Conservation (phyloP, 2,888 invertebrate species). For the Plutella xylostella region DNA sequence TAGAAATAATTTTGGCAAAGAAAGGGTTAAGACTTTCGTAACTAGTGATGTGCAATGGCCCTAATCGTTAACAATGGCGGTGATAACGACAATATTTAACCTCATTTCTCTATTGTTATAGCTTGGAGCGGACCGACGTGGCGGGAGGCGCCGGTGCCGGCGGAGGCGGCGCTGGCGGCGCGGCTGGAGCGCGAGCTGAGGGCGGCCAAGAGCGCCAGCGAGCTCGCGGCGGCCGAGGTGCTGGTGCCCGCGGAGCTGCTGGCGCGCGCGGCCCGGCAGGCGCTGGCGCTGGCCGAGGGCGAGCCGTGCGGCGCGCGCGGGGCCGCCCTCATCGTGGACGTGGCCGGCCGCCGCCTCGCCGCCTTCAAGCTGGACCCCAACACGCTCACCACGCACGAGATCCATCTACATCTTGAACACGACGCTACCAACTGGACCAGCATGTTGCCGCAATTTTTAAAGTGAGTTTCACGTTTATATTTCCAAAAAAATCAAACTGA, state of each 20-base stretch:
- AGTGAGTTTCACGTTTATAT: slow-evolving; percentile 71
- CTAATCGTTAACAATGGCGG: not conserved
- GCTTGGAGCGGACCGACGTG: slow-evolving; percentile 60
- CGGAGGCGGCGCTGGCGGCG: slow-evolving; percentile 77
- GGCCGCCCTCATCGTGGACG: slow-evolving; percentile 86
- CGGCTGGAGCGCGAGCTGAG: slow-evolving; percentile 83
- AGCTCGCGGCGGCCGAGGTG: slow-evolving; percentile 86
- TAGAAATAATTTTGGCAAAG: too few relatives aligned
- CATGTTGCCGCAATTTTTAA: slow-evolving; percentile 88
- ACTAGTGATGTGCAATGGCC: not conserved
- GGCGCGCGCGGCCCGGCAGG: slow-evolving; percentile 81
- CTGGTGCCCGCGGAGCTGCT: slow-evolving; percentile 86
- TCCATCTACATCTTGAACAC: slow-evolving; percentile 88
- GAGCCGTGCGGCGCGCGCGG: slow-evolving; percentile 93
- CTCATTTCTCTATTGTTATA: slow-evolving; percentile 37
- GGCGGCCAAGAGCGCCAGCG: slow-evolving; percentile 81
- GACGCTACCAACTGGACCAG: slow-evolving; percentile 89
- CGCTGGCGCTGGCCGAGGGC: slow-evolving; percentile 84
- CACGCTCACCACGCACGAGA: slow-evolving; percentile 91
- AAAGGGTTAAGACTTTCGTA: not conserved
- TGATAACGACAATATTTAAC: slow-evolving; percentile 17
- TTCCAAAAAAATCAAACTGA: not conserved
- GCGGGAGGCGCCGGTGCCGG: slow-evolving; percentile 63
- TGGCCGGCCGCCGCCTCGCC: slow-evolving; percentile 83
- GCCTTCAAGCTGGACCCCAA: slow-evolving; percentile 88